Evolutionary conservation across 2,888 invertebrate species (phyloP).

Genomic region (Meiosimyza platycephala): DNA sequence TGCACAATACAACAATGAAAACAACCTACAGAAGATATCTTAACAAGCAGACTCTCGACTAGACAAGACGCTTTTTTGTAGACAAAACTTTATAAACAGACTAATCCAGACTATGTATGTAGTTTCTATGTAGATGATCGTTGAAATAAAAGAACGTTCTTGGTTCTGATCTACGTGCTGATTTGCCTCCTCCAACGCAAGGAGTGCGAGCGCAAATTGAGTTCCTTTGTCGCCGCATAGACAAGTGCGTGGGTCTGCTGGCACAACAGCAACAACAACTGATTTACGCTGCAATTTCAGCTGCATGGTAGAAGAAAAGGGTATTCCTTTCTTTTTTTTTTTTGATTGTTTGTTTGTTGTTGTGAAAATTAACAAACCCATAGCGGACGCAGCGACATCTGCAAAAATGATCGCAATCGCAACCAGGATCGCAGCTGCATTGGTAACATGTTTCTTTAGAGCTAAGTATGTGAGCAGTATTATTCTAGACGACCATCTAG

Average conservation of each 20-base stretch:
- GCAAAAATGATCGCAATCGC: conserved; percentile 39
- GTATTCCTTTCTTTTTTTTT: no score
- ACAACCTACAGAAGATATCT: background rate
- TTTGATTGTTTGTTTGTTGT: background rate
- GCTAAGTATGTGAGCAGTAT: no score
- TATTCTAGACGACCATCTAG: no score
- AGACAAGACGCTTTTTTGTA: background rate
- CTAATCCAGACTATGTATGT: conserved; percentile 3
- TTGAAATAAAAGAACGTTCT: background rate
- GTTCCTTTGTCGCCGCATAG: conserved; percentile 42
- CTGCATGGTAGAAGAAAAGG: no score
- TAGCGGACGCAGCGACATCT: conserved; percentile 39
- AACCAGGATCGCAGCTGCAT: conserved; percentile 13
- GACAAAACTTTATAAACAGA: background rate
- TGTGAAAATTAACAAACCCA: conserved; percentile 41
- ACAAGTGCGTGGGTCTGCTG: conserved; percentile 51
- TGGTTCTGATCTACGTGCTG: conserved; percentile 27
- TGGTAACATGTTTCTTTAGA: conserved; percentile 8
- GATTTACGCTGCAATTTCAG: no score
- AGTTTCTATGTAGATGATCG: conserved; percentile 7
- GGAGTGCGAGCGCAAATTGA: conserved; percentile 31
- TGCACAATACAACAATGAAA: background rate
- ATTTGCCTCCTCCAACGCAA: conserved; percentile 16
- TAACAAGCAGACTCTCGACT: background rate
- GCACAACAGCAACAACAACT: no score